phyloP scores from a whole-genome alignment of 2,888 invertebrate species.

The Heliconius hortense region DNA sequence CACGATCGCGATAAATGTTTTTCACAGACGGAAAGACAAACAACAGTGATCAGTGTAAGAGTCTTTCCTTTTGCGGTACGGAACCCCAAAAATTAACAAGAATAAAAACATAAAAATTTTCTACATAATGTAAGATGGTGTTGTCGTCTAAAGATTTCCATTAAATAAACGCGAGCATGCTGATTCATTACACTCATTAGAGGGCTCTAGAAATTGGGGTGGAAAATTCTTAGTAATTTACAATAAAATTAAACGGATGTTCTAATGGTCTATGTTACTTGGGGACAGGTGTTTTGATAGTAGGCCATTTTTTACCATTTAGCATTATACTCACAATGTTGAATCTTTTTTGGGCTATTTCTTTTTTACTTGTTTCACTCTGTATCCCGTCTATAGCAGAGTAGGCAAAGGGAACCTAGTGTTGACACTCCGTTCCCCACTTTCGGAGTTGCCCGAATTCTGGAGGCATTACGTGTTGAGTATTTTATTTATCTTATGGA shows the following conservation, averaged over 20 bases:
- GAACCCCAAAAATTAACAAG: not conserved
- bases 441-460: too few species aligned
- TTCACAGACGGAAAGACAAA: too few species aligned
- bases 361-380: not conserved
- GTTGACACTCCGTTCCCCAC: too few species aligned
- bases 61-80: too few species aligned
- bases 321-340: not conserved
- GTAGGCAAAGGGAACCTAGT: too few species aligned
- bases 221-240: slow-evolving; percentile 31
- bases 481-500: too few species aligned
- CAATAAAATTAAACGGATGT: slow-evolving; percentile 29
- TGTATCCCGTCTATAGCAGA: too few species aligned
- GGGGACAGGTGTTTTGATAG: slow-evolving; percentile 28
- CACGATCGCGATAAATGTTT: too few species aligned
- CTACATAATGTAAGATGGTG: not conserved
- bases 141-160: slow-evolving; percentile 37
- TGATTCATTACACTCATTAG: slow-evolving; percentile 52
- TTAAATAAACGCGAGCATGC: slow-evolving; percentile 67
- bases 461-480: too few species aligned
- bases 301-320: not conserved
- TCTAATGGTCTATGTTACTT: slow-evolving; percentile 35
- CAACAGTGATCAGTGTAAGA: too few species aligned
- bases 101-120: slow-evolving; percentile 11
- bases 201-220: slow-evolving; percentile 38
- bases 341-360: not conserved